Evolutionary conservation across 2,888 invertebrate species (phyloP).

Genomic region (Sphaerophoria rueppellii): DNA sequence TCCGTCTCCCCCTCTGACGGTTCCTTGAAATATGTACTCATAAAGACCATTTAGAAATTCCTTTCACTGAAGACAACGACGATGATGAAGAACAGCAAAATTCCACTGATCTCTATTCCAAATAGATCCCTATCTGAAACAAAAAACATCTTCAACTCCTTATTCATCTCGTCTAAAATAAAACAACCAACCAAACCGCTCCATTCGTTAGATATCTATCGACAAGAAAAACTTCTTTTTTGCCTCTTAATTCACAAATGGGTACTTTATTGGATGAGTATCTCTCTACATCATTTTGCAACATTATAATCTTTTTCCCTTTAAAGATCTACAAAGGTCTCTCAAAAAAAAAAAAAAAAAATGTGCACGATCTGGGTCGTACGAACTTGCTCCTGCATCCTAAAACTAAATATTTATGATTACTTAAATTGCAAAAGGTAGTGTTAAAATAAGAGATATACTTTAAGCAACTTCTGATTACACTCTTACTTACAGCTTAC

Average conservation of each 20-base stretch:
- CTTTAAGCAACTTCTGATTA: too few relatives aligned
- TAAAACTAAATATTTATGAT: too few relatives aligned
- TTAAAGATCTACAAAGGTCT: too few relatives aligned
- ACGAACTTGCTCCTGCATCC: too few relatives aligned
- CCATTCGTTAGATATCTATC: constrained; percentile 58
- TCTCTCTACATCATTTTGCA: constrained; percentile 18
- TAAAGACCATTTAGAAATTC: constrained; percentile 36
- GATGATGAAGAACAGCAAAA: constrained; percentile 20
- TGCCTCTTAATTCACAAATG: constrained; percentile 55
- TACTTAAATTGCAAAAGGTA: too few relatives aligned
- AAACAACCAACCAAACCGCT: constrained; percentile 23
- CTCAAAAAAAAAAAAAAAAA: too few relatives aligned
- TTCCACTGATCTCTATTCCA: constrained; percentile 44
- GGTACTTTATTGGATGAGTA: constrained; percentile 59
- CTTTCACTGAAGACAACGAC: constrained; percentile 30
- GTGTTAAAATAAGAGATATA: too few relatives aligned
- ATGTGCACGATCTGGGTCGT: too few relatives aligned
- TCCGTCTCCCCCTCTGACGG: not conserved
- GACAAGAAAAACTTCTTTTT: constrained; percentile 16
- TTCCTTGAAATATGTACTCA: constrained; percentile 41
- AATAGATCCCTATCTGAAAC: constrained; percentile 49
- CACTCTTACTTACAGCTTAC: too few relatives aligned
- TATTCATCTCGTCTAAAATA: constrained; percentile 19
- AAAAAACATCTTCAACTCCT: constrained; percentile 28
- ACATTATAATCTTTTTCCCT: constrained; percentile 32